phyloP scores from a whole-genome alignment of 2,797 vertebrate species.

The Epinephelus malabaricus region DNA sequence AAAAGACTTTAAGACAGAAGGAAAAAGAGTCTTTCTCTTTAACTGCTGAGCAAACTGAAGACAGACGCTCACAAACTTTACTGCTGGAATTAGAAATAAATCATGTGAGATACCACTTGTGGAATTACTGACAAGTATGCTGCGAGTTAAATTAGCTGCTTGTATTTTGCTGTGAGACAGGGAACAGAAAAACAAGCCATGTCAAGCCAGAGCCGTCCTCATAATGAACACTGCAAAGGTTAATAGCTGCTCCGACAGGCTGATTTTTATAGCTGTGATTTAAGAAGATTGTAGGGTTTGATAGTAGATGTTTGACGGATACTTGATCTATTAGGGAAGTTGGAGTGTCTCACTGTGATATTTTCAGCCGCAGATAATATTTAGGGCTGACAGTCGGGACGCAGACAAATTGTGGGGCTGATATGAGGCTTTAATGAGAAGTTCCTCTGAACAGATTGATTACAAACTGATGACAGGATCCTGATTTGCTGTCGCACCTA shows the following conservation, averaged over 20 bases:
- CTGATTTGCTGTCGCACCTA: slow-evolving; percentile 27
- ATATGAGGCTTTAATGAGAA: slow-evolving; percentile 49
- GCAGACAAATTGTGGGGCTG: slow-evolving; percentile 30
- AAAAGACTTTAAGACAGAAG: slow-evolving; percentile 19
- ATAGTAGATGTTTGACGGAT: slow-evolving; percentile 71
- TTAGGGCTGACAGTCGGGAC: slow-evolving; percentile 21
- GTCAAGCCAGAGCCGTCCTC: slow-evolving; percentile 37
- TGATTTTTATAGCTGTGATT: slow-evolving; percentile 76
- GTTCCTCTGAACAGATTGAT: slow-evolving; percentile 37
- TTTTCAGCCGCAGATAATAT: slow-evolving; percentile 41
- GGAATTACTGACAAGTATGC: slow-evolving; percentile 6
- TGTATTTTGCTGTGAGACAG: slow-evolving; percentile 26
- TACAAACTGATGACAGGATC: slow-evolving; percentile 12
- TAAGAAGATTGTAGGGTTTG: slow-evolving; percentile 81
- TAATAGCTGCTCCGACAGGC: slow-evolving; percentile 64
- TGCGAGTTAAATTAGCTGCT: slow-evolving; percentile 37
- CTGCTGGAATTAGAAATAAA: slow-evolving; percentile 18
- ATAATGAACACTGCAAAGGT: slow-evolving; percentile 56
- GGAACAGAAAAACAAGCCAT: slow-evolving; percentile 45
- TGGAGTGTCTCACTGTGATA: slow-evolving; percentile 67
- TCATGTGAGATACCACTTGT: slow-evolving; percentile 22
- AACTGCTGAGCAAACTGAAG: slow-evolving; percentile 24
- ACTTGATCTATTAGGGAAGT: slow-evolving; percentile 57
- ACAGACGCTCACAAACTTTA: slow-evolving; percentile 19
- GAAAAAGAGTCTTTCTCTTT: slow-evolving; percentile 7